These are phyloP conservation scores for Pteropus rufus DNA, from an alignment of 2,797 vertebrate species.

Conservation along the genomic window DNA sequence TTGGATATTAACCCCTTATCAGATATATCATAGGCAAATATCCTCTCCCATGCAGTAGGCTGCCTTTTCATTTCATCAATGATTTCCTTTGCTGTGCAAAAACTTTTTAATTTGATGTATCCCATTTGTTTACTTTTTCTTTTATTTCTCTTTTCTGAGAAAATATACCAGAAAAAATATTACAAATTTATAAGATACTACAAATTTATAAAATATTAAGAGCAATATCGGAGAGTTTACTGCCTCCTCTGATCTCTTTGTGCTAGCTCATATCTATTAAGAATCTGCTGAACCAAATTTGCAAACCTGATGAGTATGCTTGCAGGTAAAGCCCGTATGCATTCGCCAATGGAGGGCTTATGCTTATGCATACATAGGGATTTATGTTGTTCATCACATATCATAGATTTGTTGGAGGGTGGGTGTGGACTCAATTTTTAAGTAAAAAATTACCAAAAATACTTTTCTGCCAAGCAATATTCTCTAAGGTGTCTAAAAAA, in stretches of 20 bases:
- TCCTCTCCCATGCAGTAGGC: too few relatives aligned
- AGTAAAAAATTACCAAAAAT: conserved; percentile 21
- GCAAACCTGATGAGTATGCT: not conserved
- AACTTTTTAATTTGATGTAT: too few relatives aligned
- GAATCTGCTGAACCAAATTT: not conserved
- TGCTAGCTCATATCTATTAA: not conserved
- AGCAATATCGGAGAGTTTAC: too few relatives aligned
- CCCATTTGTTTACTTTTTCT: too few relatives aligned
- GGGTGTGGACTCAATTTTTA: not conserved
- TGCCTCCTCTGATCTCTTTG: not conserved
- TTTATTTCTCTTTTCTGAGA: too few relatives aligned
- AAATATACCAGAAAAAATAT: too few relatives aligned
- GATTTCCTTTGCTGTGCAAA: too few relatives aligned
- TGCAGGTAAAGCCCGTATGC: not conserved
- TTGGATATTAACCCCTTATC: too few relatives aligned
- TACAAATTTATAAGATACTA: too few relatives aligned
- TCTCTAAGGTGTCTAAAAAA: not conserved
- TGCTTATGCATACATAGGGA: not conserved
- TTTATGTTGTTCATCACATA: not conserved
- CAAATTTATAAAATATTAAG: too few relatives aligned
- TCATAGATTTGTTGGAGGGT: not conserved
- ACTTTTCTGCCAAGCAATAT: not conserved
- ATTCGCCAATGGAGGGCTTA: not conserved
- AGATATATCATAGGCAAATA: too few relatives aligned
- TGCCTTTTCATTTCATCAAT: too few relatives aligned